These are phyloP conservation scores for Petrocephalus zakoni DNA, from an alignment of 2,113 vertebrate species.

Conservation along the genomic window DNA sequence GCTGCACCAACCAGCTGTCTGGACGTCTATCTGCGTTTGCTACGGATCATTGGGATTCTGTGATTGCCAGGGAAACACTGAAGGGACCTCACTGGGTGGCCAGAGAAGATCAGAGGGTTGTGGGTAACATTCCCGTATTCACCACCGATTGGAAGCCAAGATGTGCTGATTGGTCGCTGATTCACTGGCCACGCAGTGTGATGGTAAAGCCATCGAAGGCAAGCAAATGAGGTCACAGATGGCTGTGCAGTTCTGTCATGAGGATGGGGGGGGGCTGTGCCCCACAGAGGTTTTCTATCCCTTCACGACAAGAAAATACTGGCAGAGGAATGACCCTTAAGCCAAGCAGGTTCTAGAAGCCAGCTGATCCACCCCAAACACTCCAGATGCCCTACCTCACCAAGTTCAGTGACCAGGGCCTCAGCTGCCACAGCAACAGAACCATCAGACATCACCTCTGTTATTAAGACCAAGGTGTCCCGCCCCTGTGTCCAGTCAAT, in stretches of 20 bases:
- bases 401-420: neutral
- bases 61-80: neutral
- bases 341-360: neutral
- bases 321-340: neutral
- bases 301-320: neutral
- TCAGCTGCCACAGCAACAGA: neutral
- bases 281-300: neutral
- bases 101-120: neutral
- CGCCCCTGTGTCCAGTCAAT: neutral
- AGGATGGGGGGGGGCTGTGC: neutral
- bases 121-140: neutral
- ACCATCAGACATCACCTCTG: neutral
- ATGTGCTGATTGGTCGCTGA: neutral
- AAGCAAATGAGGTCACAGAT: neutral
- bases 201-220: conserved; percentile 13
- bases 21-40: neutral
- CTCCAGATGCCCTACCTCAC: neutral
- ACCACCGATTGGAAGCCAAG: neutral
- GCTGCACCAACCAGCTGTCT: neutral
- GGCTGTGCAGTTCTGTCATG: neutral
- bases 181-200: neutral
- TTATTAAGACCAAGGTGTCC: conserved; percentile 17
- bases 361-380: conserved; percentile 18
- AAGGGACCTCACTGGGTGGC: neutral
- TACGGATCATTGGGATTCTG: neutral